Conservation (phyloP, 2,113 vertebrate species). For the Semnopithecus entellus region DNA sequence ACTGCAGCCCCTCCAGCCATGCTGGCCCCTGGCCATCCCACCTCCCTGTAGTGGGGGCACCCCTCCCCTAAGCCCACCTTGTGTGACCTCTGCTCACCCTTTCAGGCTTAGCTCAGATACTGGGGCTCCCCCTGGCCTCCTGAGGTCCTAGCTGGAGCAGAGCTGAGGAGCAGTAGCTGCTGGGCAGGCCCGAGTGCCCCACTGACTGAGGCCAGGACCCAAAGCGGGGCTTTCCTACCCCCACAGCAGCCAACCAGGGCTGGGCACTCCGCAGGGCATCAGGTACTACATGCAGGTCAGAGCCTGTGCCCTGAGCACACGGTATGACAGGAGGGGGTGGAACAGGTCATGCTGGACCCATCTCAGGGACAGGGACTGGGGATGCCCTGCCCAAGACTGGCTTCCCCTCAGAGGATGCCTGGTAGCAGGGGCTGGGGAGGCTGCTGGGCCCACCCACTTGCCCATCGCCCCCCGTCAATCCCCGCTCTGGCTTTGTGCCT, state of each 20-base stretch:
- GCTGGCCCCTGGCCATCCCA: too few relatives aligned
- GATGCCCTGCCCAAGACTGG: background rate
- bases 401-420: background rate
- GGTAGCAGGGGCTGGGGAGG: background rate
- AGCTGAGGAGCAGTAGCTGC: background rate
- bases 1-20: background rate
- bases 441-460: fast-evolving
- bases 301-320: background rate
- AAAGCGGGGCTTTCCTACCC: background rate
- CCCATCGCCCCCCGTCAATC: background rate
- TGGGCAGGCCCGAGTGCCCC: background rate
- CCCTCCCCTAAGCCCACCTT: too few relatives aligned
- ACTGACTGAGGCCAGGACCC: background rate
- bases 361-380: background rate
- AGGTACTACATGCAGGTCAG: background rate
- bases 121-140: background rate
- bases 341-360: fast-evolving
- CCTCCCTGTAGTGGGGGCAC: background rate
- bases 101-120: background rate
- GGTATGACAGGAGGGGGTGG: fast-evolving
- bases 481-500: background rate
- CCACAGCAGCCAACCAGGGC: background rate
- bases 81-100: background rate
- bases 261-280: background rate
- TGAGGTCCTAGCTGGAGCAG: too few relatives aligned